Base-by-base conservation (phyloP, 2,888 invertebrate genomes). In the Dynastes grantii region DNA sequence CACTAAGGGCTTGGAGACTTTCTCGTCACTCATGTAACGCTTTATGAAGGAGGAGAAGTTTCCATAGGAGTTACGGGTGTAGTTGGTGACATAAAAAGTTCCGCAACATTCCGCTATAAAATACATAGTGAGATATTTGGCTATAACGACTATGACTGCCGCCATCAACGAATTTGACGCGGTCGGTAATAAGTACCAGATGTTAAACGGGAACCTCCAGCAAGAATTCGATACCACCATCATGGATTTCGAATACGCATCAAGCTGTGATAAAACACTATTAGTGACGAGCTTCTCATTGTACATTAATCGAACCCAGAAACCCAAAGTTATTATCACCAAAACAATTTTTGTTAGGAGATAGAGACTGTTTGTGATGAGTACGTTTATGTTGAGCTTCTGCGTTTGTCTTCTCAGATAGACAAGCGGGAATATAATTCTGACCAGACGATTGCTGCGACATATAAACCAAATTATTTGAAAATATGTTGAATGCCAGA, bases 361-460 rank as follows among this genome's bases (percentile, higher is more conserved):
- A 49, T 68, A 76, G 9, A 78, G 3, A 0, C 67, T 73, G 9
- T 76, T 70, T 6, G 79, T 78, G 4, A 58, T 32, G 11, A 77
- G 53, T 2, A 81, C 80, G 32, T 81, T 81, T 32, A 80, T 81
- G 32, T 81, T 80, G 13, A 83, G 76, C 45, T 80, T 80, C 29
- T 79, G 76, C 37, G 51, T 78, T 71, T 49, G 63, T 2, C 58
- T 58, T 13, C 63, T 49, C 8, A 82, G 49, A 49, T 78, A 81
- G 6, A 58, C 3, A 0, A 78, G 40, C 2, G 80, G 37, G 11
- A 76, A 71, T 16, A 75, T 64, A 5, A 83, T 77, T 61, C 77
- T 76, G 8, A 77, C 45, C 1, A 81, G 37, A 4, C 81, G 73
- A 67, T 81, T 78, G 27, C 78, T 11, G 29, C 80, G 67, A 53